Evolutionary conservation across 2,113 vertebrate genomes (phyloP), one percentile per base, ranked within the genome.

Genomic region (Phaetusa simplex): DNA sequence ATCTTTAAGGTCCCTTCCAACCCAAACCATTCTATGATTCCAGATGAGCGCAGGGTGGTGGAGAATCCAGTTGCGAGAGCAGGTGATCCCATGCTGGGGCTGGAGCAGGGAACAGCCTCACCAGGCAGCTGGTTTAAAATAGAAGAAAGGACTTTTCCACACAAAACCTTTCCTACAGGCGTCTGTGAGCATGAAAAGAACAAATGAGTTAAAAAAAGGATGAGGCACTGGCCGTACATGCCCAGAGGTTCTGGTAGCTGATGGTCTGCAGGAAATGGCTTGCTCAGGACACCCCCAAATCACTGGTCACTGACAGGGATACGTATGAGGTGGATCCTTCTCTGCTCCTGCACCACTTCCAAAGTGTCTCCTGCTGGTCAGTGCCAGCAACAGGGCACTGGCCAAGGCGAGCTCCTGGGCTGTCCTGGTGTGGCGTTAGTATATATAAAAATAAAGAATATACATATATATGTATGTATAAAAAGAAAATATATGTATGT

Each of bases 31-130:
- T 17, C 27, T 30, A 6, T 55, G 52, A 0, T 43, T 82, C 9
- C 2, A 0, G 0, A 17, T 24, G 43, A 43, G 65, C 0, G 0
- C 21, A 3, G 40, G 47, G 66, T 11, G 34, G 5, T 8, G 49
- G 20, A 36, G 62, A 38, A 58, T 24, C 22, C 4, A 3, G 20
- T 7, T 47, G 18, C 3, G 20, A 49, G 80, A 76, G 52, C 61
- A 30, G 66, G 14, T 16, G 77, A 55, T 43, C 24, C 77, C 16
- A 1, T 29, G 58, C 47, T 34, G 47, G 67, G 82, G 58, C 27
- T 40, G 50, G 67, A 93, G 52, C 22, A 16, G 73, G 70, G 43
- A 53, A 10, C n/a, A 45, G 40, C 65, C 61, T 42, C 23, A 0
- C 23, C 12, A 4, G 79, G 80, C 65, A 38, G 32, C 70, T 73